Conservation (phyloP, 1,140 invertebrate species). For the Tetraneura akinire region DNA sequence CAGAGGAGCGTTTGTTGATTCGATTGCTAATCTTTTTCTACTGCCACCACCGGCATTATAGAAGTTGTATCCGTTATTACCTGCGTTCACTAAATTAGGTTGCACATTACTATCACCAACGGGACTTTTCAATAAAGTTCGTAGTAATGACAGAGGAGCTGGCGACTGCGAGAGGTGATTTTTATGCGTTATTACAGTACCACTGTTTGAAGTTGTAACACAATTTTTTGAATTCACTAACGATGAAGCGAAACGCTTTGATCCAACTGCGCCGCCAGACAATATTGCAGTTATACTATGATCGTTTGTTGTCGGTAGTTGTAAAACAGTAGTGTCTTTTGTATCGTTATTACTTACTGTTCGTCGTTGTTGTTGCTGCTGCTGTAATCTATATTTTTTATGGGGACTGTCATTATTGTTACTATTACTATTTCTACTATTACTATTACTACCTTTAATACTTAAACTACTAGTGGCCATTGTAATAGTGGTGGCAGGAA, state of each 20-base stretch:
- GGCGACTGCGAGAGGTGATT: neutral
- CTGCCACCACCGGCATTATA: neutral
- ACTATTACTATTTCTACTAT: neutral
- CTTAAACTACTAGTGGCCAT: neutral
- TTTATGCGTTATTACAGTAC: neutral
- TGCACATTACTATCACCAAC: neutral
- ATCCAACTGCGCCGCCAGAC: neutral
- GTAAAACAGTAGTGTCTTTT: neutral
- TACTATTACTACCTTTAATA: neutral
- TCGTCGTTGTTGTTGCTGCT: neutral
- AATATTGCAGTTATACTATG: constrained; percentile 32
- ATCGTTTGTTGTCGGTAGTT: neutral
- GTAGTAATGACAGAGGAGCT: neutral
- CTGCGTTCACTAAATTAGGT: neutral
- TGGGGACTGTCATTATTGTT: neutral
- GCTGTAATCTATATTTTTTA: neutral
- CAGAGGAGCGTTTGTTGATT: neutral
- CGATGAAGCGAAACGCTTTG: neutral
- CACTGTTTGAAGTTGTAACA: neutral
- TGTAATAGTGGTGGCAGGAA: neutral
- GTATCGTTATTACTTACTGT: neutral
- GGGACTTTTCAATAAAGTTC: neutral
- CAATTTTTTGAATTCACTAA: neutral
- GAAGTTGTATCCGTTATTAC: neutral
- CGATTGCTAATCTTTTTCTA: neutral